phyloP scores from a whole-genome alignment of 2,113 vertebrate genomes.

The Gymnobelideus leadbeateri region DNA sequence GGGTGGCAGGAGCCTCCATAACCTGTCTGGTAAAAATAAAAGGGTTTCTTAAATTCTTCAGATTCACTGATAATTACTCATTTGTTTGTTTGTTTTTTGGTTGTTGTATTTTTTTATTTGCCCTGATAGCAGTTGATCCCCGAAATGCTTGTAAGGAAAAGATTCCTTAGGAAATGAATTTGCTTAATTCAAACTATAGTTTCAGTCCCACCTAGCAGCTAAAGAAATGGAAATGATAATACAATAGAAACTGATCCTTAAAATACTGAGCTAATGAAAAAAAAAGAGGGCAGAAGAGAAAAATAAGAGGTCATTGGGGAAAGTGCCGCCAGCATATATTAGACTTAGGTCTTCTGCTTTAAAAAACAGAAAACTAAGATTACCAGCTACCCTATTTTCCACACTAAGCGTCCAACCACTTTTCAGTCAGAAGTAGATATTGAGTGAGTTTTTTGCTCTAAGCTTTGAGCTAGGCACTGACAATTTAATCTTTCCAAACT shows the following conservation, averaged over 20 bases:
- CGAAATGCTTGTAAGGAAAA: conserved; percentile 28
- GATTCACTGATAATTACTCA: neutral
- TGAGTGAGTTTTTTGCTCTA: neutral
- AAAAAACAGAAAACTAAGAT: neutral
- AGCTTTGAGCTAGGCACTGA: neutral
- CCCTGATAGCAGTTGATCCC: neutral
- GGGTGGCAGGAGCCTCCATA: neutral
- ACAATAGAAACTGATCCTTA: conserved; percentile 6
- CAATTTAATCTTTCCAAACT: conserved; percentile 39
- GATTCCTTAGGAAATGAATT: conserved; percentile 17
- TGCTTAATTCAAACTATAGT: conserved; percentile 35
- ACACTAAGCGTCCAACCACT: neutral
- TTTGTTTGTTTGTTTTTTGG: neutral
- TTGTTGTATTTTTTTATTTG: conserved; percentile 12
- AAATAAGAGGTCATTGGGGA: neutral
- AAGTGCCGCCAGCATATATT: neutral
- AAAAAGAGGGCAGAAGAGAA: neutral
- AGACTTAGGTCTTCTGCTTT: neutral
- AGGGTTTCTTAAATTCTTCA: conserved; percentile 29
- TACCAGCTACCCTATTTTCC: neutral
- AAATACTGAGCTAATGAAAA: neutral
- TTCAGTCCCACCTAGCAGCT: conserved; percentile 43
- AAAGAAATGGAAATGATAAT: conserved; percentile 24
- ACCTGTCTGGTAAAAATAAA: neutral
- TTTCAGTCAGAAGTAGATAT: conserved; percentile 39